Evolutionary conservation across 2,113 vertebrate genomes (phyloP).

Genomic region (Propithecus coquereli): DNA sequence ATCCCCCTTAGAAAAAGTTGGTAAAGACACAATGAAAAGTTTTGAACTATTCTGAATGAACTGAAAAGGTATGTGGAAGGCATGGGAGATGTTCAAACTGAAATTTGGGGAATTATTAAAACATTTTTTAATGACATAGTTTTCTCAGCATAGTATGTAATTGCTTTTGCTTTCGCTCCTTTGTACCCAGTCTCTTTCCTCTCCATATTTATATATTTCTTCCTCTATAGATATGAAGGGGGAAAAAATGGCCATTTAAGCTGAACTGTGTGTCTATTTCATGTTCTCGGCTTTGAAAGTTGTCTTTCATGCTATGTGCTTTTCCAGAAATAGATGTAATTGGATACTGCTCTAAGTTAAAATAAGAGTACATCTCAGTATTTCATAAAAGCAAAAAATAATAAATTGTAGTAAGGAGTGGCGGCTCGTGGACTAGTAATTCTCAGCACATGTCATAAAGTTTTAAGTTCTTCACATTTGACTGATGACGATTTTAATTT

Average conservation of each 20-base stretch:
- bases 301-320: slow-evolving; percentile 26
- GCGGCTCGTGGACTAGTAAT: background rate
- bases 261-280: slow-evolving; percentile 18
- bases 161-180: background rate
- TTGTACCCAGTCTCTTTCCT: background rate
- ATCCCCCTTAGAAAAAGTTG: background rate
- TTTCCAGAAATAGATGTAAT: slow-evolving; percentile 65
- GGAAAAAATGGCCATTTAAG: background rate
- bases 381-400: slow-evolving; percentile 36
- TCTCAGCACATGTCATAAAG: background rate
- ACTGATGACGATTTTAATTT: background rate
- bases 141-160: background rate
- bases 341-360: slow-evolving; percentile 12
- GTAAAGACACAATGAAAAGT: background rate
- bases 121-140: background rate
- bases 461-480: background rate
- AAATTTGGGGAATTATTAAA: background rate
- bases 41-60: background rate
- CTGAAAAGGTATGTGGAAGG: background rate
- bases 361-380: slow-evolving; percentile 17
- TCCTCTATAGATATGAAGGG: background rate
- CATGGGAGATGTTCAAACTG: background rate
- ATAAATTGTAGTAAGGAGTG: background rate
- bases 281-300: slow-evolving; percentile 60
- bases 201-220: background rate